Evolutionary conservation across 1,140 invertebrate genomes (phyloP).

Genomic region (Chymomyza costata): DNA sequence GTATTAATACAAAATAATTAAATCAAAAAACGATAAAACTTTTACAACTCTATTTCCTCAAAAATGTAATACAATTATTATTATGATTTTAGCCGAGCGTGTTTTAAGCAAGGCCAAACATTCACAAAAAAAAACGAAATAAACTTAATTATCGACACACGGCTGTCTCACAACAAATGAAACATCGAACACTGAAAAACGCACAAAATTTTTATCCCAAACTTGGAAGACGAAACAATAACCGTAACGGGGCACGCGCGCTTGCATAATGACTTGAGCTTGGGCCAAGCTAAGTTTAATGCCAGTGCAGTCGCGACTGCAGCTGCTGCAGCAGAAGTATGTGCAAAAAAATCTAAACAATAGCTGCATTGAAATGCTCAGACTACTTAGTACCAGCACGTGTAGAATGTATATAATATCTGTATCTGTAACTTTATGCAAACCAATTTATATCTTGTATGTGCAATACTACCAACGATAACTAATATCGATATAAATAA

Average conservation of each 20-base stretch:
- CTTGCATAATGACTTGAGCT: slow-evolving; percentile 72
- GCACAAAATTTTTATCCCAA: neutral
- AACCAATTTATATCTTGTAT: neutral
- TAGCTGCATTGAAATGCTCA: slow-evolving; percentile 9
- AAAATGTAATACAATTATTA: too few relatives aligned
- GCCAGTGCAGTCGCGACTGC: slow-evolving; percentile 26
- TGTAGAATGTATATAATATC: neutral
- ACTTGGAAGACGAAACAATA: slow-evolving; percentile 58
- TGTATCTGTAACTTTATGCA: neutral
- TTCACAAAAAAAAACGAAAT: slow-evolving; percentile 8
- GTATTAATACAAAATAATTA: too few relatives aligned
- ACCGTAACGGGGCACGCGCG: slow-evolving; percentile 70
- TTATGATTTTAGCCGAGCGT: too few relatives aligned
- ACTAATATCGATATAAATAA: too few relatives aligned
- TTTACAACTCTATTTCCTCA: too few relatives aligned
- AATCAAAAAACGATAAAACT: too few relatives aligned
- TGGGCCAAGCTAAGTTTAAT: slow-evolving; percentile 67
- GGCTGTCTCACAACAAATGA: too few relatives aligned
- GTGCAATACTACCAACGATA: too few relatives aligned
- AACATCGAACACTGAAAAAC: too few relatives aligned
- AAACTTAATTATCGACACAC: slow-evolving; percentile 6
- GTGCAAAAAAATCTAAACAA: slow-evolving; percentile 26
- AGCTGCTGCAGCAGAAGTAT: slow-evolving; percentile 8
- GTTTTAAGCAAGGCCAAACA: too few relatives aligned
- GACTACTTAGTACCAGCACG: too few relatives aligned